Evolutionary conservation across 2,888 invertebrate genomes (phyloP), one percentile per base, ranked within the genome.

Genomic region (Stictocephala bisonia): DNA sequence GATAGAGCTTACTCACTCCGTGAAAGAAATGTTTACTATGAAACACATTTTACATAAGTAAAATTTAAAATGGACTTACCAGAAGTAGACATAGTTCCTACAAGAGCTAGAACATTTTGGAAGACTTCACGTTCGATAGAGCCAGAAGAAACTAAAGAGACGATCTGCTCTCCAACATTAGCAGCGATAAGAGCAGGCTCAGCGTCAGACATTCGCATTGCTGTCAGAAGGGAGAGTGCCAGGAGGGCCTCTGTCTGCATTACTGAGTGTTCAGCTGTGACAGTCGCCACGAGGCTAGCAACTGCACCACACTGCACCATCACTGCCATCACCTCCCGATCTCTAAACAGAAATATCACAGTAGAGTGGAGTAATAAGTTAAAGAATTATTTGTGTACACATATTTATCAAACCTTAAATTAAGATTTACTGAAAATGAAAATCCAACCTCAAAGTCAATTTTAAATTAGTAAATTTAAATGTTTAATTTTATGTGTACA

Each of bases 241-340:
- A 91, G 86, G 71, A 93, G 87, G 0, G 93, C 92, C 84, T 94
- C 94, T 82, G 92, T 93, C 83, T 93, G 93, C 96, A 96, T 96
- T 27, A 95, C 90, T 6, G 91, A 86, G 85, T 95, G 94, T 80
- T 93, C 92, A 1, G 93, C 92, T 3, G 90, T 88, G 77, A 93
- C 86, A 96, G 96, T 95, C 83, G 90, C 89, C 11, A 94, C 90
- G 79, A 96, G 85, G 80, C 91, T 90, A 70, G 90, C 88, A 31
- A 95, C 85, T 74, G 92, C 92, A 74, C 92, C 92, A 56, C 77
- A 76, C 48, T 84, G 81, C 11, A 86, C 83, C 71, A 88, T 82
- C 60, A 81, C 81, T 41, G 83, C 82, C 79, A 86, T 84, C 2
- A 88, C 86, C 22, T 84, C 84, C 78, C 82, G 79, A 72, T 83